These are phyloP conservation scores for Dermolepida albohirtum DNA, from an alignment of 2,888 invertebrate species.

Conservation along the genomic window DNA sequence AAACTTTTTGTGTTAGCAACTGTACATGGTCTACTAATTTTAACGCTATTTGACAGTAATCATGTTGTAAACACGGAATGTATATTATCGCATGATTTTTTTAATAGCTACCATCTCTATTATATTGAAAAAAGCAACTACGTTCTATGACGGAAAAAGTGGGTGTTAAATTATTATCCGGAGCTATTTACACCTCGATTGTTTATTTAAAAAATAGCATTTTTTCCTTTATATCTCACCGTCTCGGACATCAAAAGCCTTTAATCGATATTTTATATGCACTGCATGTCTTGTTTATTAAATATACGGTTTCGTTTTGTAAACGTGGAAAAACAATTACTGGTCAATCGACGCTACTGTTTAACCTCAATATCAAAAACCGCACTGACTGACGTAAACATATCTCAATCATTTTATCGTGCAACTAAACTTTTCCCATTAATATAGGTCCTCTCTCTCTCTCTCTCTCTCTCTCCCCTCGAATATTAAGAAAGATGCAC, in stretches of 20 bases:
- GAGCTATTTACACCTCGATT: no score
- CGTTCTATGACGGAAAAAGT: no score
- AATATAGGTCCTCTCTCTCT: neutral
- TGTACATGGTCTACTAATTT: no score
- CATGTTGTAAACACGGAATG: no score
- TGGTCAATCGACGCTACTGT: neutral
- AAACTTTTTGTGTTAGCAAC: no score
- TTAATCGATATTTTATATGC: slow-evolving; percentile 10
- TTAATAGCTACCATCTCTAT: no score
- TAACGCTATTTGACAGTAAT: no score
- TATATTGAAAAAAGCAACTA: no score
- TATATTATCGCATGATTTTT: no score
- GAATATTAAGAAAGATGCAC: slow-evolving; percentile 8
- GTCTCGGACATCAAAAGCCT: neutral
- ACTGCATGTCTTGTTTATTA: slow-evolving; percentile 1
- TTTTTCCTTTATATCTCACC: neutral
- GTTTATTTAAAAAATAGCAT: neutral
- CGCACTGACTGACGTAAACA: slow-evolving; percentile 16
- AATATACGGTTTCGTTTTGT: neutral
- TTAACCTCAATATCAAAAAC: slow-evolving; percentile 16
- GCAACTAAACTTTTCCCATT: neutral
- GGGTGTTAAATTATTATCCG: no score
- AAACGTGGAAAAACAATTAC: slow-evolving; percentile 21
- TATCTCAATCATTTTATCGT: slow-evolving; percentile 18
- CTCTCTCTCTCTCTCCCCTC: no score